A percentile compares a stretch with the other conserved stretches of the same genome.
These are phyloP conservation scores for Helicoverpa assulta DNA, from an alignment of 2,888 invertebrate species.

Conservation along the genomic window DNA sequence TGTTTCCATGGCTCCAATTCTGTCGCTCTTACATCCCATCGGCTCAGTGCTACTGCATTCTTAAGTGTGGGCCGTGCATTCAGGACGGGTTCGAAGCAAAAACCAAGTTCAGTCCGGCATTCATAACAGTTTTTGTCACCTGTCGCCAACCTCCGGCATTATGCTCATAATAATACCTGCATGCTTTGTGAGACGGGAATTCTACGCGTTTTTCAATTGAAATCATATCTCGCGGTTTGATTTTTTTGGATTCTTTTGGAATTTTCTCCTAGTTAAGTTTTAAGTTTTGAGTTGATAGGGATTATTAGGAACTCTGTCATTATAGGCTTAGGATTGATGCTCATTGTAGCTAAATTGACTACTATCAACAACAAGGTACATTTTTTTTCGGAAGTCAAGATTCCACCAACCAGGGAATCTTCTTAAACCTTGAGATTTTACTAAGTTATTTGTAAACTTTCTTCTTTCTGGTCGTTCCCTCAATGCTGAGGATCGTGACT, in stretches of 20 bases:
- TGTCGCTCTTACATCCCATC: constrained; percentile 57
- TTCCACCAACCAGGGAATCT: no score
- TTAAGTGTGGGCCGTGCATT: constrained; percentile 75
- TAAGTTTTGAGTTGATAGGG: constrained; percentile 2
- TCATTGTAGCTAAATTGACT: no score
- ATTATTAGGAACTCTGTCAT: neutral
- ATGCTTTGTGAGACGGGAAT: constrained; percentile 68
- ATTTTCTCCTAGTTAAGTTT: constrained; percentile 22
- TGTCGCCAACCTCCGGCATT: constrained; percentile 74
- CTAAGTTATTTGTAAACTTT: no score
- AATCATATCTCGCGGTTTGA: constrained; percentile 44
- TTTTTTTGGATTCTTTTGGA: constrained; percentile 21
- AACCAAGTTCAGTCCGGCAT: constrained; percentile 78
- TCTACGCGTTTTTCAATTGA: constrained; percentile 66
- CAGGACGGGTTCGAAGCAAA: constrained; percentile 82
- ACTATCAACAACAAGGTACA: no score
- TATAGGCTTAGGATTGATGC: no score
- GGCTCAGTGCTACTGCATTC: constrained; percentile 74
- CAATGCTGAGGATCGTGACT: no score
- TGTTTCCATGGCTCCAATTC: constrained; percentile 56
- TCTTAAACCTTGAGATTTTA: no score
- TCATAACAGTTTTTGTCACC: constrained; percentile 87
- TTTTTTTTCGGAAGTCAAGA: no score
- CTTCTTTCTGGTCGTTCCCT: no score
- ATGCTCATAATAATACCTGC: constrained; percentile 73